These are phyloP conservation scores for Tapirus terrestris DNA, from an alignment of 2,113 vertebrate species.

Conservation along the genomic window DNA sequence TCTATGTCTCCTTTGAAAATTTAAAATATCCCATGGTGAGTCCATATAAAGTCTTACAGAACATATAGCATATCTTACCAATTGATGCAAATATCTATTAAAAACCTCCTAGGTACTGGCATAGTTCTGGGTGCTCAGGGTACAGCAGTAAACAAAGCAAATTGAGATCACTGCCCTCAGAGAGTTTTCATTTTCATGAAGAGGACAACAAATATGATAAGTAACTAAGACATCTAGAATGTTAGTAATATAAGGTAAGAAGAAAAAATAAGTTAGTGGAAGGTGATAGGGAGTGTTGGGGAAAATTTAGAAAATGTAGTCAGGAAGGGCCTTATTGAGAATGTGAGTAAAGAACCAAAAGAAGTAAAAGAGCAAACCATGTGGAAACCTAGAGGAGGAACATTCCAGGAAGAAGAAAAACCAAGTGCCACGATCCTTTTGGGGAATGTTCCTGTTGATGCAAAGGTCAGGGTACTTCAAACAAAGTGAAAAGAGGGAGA, in stretches of 20 bases:
- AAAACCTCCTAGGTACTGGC: not conserved
- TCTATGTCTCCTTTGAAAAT: not conserved
- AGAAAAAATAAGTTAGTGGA: not conserved
- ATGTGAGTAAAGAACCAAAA: not conserved
- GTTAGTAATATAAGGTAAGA: not conserved
- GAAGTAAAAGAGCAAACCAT: not conserved
- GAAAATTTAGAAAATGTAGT: not conserved
- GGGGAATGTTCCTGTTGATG: not conserved
- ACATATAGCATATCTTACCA: not conserved
- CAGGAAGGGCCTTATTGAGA: not conserved
- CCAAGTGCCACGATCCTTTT: not conserved
- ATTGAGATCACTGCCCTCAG: not conserved
- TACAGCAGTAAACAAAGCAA: not conserved
- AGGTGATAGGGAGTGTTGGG: not conserved
- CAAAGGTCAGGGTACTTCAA: not conserved
- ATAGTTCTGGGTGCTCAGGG: not conserved
- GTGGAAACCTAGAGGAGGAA: not conserved
- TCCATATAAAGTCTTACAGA: not conserved
- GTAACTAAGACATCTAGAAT: not conserved
- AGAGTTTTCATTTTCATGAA: not conserved
- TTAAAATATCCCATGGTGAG: not conserved
- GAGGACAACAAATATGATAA: not conserved
- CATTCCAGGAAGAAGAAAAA: not conserved
- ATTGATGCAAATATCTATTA: not conserved
- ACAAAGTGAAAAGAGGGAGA: not conserved